Percentiles rank a stretch among this genome's conserved stretches.
Evolutionary conservation across 2,797 vertebrate genomes (phyloP).

Genomic region (Sciurus carolinensis): DNA sequence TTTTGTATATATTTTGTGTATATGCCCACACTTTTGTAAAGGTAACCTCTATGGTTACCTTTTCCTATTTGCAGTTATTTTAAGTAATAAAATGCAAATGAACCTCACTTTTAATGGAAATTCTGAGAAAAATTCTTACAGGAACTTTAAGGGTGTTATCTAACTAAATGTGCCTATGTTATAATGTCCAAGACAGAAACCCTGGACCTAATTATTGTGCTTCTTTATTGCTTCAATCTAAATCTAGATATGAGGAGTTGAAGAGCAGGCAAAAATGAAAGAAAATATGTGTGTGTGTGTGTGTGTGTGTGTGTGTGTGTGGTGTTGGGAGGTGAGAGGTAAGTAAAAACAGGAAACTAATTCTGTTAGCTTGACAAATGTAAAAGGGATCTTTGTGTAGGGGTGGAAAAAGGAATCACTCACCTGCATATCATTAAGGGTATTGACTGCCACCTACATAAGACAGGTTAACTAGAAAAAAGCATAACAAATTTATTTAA

Average conservation of each 20-base stretch:
- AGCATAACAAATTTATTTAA: neutral
- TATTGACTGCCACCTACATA: neutral
- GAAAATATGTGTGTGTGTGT: neutral
- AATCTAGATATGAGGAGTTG: neutral
- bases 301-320: neutral
- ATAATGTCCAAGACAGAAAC: slow-evolving; percentile 29
- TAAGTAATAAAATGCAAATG: slow-evolving; percentile 48
- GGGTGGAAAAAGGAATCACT: neutral
- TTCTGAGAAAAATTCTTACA: slow-evolving; percentile 49
- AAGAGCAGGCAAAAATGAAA: slow-evolving; percentile 48
- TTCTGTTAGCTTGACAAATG: neutral
- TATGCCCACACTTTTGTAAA: no score
- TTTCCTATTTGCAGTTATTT: slow-evolving; percentile 25
- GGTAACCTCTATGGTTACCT: neutral
- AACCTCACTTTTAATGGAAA: slow-evolving; percentile 41
- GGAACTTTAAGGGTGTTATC: neutral
- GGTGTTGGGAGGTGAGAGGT: neutral
- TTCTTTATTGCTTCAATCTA: slow-evolving; percentile 4
- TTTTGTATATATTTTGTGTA: neutral
- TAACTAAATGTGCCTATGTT: neutral
- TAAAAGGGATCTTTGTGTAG: neutral
- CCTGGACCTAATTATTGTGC: neutral
- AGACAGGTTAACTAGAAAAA: neutral
- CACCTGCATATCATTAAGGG: neutral
- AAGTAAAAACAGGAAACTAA: neutral